A percentile compares a stretch with the other conserved stretches of the same genome.
phyloP scores from a whole-genome alignment of 2,113 vertebrate genomes.

The Monopterus albus region DNA sequence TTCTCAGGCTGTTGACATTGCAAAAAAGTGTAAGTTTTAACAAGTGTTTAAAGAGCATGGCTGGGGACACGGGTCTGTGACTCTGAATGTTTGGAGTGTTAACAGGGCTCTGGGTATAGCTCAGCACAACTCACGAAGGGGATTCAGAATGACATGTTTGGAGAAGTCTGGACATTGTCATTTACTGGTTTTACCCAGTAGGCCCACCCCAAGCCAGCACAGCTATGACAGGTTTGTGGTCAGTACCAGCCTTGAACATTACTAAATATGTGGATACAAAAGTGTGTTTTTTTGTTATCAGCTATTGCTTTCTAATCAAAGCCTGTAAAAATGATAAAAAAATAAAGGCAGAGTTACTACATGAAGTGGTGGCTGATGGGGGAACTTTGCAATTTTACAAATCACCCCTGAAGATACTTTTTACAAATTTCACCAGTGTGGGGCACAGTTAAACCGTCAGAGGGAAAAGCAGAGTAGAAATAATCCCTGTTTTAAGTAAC shows the following conservation, averaged over 20 bases:
- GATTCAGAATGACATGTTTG: slow-evolving; percentile 72
- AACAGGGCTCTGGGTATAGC: slow-evolving; percentile 69
- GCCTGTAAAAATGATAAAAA: slow-evolving; percentile 26
- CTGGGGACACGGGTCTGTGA: slow-evolving; percentile 77
- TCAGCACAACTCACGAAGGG: slow-evolving; percentile 49
- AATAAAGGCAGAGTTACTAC: slow-evolving; percentile 19
- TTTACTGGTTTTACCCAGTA: slow-evolving; percentile 44
- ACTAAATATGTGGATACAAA: slow-evolving; percentile 20
- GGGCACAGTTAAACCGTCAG: slow-evolving; percentile 54
- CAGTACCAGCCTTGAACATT: slow-evolving; percentile 15
- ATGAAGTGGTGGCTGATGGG: slow-evolving; percentile 22
- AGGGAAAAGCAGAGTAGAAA: slow-evolving; percentile 32
- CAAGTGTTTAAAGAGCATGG: slow-evolving; percentile 82
- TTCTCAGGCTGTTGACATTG: slow-evolving; percentile 82
- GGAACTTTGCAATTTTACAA: slow-evolving; percentile 53
- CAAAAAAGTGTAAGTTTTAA: slow-evolving; percentile 79
- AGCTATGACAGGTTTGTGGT: slow-evolving; percentile 27
- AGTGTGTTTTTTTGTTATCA: slow-evolving; percentile 39
- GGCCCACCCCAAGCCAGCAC: slow-evolving; percentile 34
- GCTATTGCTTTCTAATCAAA: slow-evolving; percentile 32
- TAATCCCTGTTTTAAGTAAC: slow-evolving; percentile 64
- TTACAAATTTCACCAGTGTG: slow-evolving; percentile 40
- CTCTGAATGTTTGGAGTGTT: slow-evolving; percentile 82
- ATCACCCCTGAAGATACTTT: slow-evolving; percentile 36
- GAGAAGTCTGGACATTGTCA: slow-evolving; percentile 65